A percentile compares a stretch with the other conserved stretches of the same genome.
Conservation (phyloP, 2,888 invertebrate species). For the Diplazon laetatorius region DNA sequence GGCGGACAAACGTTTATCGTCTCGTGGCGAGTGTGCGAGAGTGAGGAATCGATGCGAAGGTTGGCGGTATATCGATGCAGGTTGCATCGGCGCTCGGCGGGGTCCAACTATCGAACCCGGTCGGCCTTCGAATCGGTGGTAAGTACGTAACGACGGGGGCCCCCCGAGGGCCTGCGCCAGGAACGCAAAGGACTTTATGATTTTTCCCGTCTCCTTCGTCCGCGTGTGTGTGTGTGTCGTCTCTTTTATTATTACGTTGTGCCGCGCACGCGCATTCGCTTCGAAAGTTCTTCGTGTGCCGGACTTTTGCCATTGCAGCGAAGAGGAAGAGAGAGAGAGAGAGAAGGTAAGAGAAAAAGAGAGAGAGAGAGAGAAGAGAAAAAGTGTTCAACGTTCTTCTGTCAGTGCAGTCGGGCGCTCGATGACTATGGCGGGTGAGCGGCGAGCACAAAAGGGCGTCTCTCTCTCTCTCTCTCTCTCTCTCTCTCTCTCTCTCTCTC, state of each 20-base stretch:
- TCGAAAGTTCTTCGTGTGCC: not conserved
- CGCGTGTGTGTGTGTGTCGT: too few relatives aligned
- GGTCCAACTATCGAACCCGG: conserved; percentile 52
- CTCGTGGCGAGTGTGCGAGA: not conserved
- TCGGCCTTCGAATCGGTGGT: conserved; percentile 55
- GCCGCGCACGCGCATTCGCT: conserved; percentile 1
- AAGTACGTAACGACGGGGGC: conserved; percentile 48
- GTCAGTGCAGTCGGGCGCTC: conserved; percentile 7
- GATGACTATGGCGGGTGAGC: not conserved
- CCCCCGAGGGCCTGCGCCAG: conserved; percentile 51
- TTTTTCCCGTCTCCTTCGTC: conserved; percentile 17
- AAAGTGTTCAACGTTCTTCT: too few relatives aligned
- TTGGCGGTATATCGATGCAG: too few relatives aligned
- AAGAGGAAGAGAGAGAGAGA: conserved; percentile 1
- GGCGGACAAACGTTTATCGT: conserved; percentile 13
- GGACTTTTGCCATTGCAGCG: conserved; percentile 30
- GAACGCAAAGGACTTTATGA: conserved; percentile 29
- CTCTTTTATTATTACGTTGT: conserved; percentile 54
- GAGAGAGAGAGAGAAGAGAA: too few relatives aligned
- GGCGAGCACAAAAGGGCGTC: conserved; percentile 51
- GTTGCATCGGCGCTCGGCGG: conserved; percentile 44
- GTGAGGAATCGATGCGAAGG: conserved; percentile 34
- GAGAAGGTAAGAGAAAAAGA: too few relatives aligned
- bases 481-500: too few relatives aligned
- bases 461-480: too few relatives aligned